phyloP scores from a whole-genome alignment of 2,797 vertebrate species.

The Smutsia temminckii region DNA sequence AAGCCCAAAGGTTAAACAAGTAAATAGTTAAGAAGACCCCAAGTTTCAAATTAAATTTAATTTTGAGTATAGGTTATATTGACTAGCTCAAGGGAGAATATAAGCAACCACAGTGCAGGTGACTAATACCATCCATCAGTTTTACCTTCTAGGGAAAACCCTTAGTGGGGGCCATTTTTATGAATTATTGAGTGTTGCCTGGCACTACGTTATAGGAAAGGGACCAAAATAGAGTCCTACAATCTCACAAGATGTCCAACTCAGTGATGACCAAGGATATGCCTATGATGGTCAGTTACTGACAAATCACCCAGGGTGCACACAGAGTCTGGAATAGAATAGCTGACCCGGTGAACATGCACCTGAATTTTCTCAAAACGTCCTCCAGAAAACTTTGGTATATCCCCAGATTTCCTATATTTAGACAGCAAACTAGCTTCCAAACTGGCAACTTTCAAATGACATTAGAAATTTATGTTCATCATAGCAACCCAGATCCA shows the following conservation, averaged over 20 bases:
- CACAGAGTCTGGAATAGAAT: not conserved
- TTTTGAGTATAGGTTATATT: conserved; percentile 8
- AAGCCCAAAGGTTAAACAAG: not conserved
- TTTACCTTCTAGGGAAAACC: not conserved
- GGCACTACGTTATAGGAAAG: not conserved
- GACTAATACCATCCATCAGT: not conserved
- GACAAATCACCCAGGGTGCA: not conserved
- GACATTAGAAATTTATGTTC: not conserved
- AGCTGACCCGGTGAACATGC: not conserved
- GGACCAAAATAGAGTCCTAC: not conserved
- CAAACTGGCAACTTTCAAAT: not conserved
- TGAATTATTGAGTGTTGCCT: not conserved
- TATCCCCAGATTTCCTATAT: not conserved
- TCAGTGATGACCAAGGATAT: not conserved
- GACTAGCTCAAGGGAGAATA: not conserved
- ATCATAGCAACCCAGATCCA: not conserved
- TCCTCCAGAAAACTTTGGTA: not conserved
- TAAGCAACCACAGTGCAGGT: not conserved
- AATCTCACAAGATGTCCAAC: not conserved
- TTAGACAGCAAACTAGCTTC: not conserved
- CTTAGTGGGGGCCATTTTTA: not conserved
- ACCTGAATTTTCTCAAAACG: conserved; percentile 5
- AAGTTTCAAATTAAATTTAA: conserved; percentile 24
- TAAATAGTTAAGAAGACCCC: not conserved
- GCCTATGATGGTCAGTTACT: not conserved